Percentiles rank a stretch among this genome's conserved stretches.
Evolutionary conservation across 2,888 invertebrate genomes (phyloP).

Genomic region (Stenolophus ochropezus): DNA sequence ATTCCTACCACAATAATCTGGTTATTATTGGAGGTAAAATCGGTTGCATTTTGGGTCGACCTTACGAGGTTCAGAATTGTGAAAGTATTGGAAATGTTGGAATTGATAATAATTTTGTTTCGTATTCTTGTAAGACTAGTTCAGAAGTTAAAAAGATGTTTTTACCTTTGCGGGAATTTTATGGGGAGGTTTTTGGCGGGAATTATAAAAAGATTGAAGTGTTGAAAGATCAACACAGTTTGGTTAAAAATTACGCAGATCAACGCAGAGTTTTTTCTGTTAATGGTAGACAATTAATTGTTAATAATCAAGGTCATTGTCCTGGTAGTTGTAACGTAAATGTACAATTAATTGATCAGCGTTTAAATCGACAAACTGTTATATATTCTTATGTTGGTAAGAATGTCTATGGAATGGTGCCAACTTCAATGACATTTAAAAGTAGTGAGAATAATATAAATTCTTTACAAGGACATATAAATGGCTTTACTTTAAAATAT

Average conservation of each 20-base stretch:
- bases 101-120: slow-evolving; percentile 75
- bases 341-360: slow-evolving; percentile 76
- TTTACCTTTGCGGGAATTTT: slow-evolving; percentile 72
- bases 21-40: slow-evolving; percentile 82
- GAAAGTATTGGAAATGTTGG: slow-evolving; percentile 76
- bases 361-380: slow-evolving; percentile 75
- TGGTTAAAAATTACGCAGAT: slow-evolving; percentile 73
- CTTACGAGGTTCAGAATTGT: slow-evolving; percentile 78
- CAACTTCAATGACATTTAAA: slow-evolving; percentile 80
- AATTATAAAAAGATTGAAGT: slow-evolving; percentile 69
- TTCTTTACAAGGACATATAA: slow-evolving; percentile 75
- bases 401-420: slow-evolving; percentile 83
- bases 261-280: slow-evolving; percentile 72
- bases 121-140: slow-evolving; percentile 78
- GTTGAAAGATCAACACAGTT: slow-evolving; percentile 74
- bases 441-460: slow-evolving; percentile 69
- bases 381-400: slow-evolving; percentile 79
- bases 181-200: slow-evolving; percentile 71
- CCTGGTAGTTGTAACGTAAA: slow-evolving; percentile 81
- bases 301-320: slow-evolving; percentile 83
- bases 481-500: slow-evolving; percentile 87
- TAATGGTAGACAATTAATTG: slow-evolving; percentile 79
- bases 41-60: slow-evolving; percentile 81
- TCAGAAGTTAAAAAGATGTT: slow-evolving; percentile 74
- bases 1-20: slow-evolving; percentile 77